Evolutionary conservation across 2,888 invertebrate genomes (phyloP), one percentile per base, ranked within the genome.

Genomic region (Mactromeris polynyma): DNA sequence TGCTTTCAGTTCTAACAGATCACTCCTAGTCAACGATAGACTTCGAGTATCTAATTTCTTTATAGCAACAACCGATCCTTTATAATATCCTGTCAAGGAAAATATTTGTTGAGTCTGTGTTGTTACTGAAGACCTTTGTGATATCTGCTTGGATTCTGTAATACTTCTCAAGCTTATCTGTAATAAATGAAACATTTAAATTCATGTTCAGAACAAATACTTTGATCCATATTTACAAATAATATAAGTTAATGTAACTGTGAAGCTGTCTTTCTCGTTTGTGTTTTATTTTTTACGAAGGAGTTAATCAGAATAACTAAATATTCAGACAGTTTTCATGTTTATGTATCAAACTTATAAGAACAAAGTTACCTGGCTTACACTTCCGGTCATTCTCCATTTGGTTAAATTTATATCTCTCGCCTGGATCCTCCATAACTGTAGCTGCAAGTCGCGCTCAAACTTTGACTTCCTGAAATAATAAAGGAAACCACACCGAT

Each of bases 41-140:
- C 86, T 84, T n/a, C 83, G 69, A 89, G 90, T 86, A 73, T 90
- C 77, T 82, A 94, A 46, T 96, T 98, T 98, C 96, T 99, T 99
- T 93, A 99, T 98, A 91, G 99, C 98, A 58, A 99, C 98, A 93
- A 95, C 64, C 0, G 81, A 85, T 0, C 95, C 95, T 42, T 93
- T 93, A 89, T 94, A 95, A 40, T 90, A 73, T 0, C 94, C 96
- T 21, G 95, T 92, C 21, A 91, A 89, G 0, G 95, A 93, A 86
- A 95, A 96, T 9, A 95, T 40, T 88, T 95, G 96, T 0, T 85
- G 42, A 31, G 73, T 83, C n/a, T 69, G 42, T 21, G 83, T 83
- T 0, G 26, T 46, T 0, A 31, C 46, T 31, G 83, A 83, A 9
- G 64, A n/a, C 2, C 33, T 19, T 33, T 83, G 73, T n/a, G n/a